Conservation (phyloP, 2,113 vertebrate genomes). For the Mirounga angustirostris region DNA sequence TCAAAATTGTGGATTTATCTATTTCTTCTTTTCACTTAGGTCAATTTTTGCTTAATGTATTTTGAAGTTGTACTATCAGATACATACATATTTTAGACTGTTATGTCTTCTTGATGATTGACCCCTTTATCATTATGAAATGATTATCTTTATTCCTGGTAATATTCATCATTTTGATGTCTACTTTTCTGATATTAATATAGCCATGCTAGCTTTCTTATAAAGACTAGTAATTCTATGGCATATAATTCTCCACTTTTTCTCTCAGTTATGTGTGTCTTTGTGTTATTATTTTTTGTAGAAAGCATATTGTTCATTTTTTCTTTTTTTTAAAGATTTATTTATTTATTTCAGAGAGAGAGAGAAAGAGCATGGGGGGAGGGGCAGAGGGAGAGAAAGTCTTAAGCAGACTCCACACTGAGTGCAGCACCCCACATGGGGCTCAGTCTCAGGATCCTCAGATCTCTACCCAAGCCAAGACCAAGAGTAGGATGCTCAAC, state of each 20-base stretch:
- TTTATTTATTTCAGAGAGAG: background rate
- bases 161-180: background rate
- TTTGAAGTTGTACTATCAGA: background rate
- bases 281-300: background rate
- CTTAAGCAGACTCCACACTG: background rate
- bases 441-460: background rate
- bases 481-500: background rate
- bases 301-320: background rate
- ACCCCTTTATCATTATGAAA: background rate
- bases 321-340: background rate
- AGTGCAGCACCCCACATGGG: background rate
- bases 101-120: background rate
- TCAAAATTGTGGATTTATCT: background rate
- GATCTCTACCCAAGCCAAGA: background rate
- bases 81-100: background rate
- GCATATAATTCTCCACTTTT: background rate
- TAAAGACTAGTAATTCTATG: background rate
- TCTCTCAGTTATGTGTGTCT: background rate
- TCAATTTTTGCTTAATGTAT: background rate
- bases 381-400: background rate
- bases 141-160: background rate
- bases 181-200: background rate
- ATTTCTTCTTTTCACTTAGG: background rate
- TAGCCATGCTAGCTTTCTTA: background rate
- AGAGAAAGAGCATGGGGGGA: background rate